Conservation (phyloP, 37 sponge, comb jelly and placozoan species). For the Halisarca cf. caerulea region DNA sequence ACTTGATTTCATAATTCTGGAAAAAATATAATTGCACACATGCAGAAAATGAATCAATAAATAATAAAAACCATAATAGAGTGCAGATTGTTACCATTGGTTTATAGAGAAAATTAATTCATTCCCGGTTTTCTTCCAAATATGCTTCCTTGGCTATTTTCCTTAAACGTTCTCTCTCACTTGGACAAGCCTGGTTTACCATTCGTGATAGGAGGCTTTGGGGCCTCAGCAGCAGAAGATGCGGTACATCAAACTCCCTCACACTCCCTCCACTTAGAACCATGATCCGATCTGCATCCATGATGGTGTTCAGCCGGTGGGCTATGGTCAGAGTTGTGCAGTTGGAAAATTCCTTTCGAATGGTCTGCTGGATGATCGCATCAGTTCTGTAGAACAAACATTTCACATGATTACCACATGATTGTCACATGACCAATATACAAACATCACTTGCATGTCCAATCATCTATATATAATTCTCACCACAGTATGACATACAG, state of each 20-base stretch:
- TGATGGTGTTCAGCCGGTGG: slow-evolving; percentile 75
- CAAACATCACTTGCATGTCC: neutral
- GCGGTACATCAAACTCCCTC: slow-evolving; percentile 51
- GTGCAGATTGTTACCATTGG: no score
- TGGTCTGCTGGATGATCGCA: slow-evolving; percentile 58
- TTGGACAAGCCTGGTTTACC: slow-evolving; percentile 29
- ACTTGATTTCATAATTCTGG: no score
- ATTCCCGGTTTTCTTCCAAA: neutral
- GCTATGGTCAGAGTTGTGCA: slow-evolving; percentile 72
- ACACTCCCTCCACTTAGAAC: slow-evolving; percentile 47
- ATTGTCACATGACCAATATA: neutral
- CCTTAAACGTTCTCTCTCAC: slow-evolving; percentile 19
- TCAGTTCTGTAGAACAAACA: slow-evolving; percentile 48
- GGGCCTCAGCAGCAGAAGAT: slow-evolving; percentile 26
- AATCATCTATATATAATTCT: neutral
- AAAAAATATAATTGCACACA: no score
- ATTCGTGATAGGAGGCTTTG: slow-evolving; percentile 18
- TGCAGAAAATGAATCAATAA: no score
- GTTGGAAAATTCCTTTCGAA: slow-evolving; percentile 49
- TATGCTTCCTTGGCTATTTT: slow-evolving; percentile 16
- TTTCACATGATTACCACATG: neutral
- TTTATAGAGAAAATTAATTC: no score
- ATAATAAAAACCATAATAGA: no score
- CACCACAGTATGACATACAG: neutral
- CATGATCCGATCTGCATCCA: slow-evolving; percentile 74